These are phyloP conservation scores for Ectemnius lituratus DNA, from an alignment of 2,888 invertebrate genomes.

Conservation along the genomic window DNA sequence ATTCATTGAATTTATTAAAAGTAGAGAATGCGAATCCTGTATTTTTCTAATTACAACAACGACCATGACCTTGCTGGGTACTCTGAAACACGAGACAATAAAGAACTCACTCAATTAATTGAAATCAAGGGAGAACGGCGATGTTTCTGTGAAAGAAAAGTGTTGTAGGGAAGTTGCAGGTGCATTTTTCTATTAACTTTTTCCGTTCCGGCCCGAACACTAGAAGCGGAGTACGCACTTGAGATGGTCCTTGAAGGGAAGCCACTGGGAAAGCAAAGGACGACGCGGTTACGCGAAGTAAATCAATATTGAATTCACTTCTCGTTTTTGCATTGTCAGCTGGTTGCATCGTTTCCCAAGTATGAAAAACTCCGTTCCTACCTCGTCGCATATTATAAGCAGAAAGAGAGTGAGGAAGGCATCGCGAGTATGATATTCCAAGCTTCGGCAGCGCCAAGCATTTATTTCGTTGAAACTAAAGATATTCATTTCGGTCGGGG, in stretches of 20 bases:
- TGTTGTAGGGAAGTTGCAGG: conserved; percentile 27
- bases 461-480: no score
- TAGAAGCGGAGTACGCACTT: conserved; percentile 21
- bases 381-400: no score
- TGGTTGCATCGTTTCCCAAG: no score
- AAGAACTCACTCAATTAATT: conserved; percentile 59
- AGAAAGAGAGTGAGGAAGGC: no score
- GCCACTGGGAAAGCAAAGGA: background rate
- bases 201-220: conserved; percentile 23
- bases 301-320: background rate
- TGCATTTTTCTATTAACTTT: conserved; percentile 39
- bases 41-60: background rate
- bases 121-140: conserved; percentile 20
- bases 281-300: background rate
- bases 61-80: conserved; percentile 26
- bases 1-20: no score
- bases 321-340: background rate
- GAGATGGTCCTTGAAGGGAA: conserved; percentile 14
- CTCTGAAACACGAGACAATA: conserved; percentile 68
- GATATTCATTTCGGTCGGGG: no score
- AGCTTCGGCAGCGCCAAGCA: no score
- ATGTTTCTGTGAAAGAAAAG: conserved; percentile 1
- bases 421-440: no score
- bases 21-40: no score
- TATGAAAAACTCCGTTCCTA: no score